A percentile compares a stretch with the other conserved stretches of the same genome.
Evolutionary conservation across 2,113 vertebrate species (phyloP).

Genomic region (Platycercus adscitus): DNA sequence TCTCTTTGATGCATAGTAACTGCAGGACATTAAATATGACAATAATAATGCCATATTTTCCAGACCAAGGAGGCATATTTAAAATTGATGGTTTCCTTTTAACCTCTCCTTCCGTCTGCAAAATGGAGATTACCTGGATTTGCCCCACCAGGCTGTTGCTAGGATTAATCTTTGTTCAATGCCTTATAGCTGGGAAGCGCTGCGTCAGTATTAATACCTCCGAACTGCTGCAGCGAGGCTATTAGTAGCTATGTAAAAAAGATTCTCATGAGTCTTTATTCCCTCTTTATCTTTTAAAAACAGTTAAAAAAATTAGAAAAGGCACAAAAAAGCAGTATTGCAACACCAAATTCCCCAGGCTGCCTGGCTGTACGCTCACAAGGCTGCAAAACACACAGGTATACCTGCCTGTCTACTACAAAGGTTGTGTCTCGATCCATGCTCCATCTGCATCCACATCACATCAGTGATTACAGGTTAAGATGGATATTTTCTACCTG

Average conservation of each 20-base stretch:
- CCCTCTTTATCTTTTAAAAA: not conserved
- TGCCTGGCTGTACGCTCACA: not conserved
- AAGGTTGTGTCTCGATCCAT: not conserved
- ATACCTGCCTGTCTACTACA: fast-evolving
- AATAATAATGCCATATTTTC: not conserved
- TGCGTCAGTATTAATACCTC: not conserved
- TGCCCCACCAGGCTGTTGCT: not conserved
- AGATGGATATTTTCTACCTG: not conserved
- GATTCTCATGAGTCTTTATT: not conserved
- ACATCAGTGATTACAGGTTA: not conserved
- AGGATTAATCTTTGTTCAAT: conserved; percentile 1
- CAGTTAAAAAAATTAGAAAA: not conserved
- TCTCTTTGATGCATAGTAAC: not conserved
- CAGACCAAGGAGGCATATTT: not conserved
- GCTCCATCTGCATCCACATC: not conserved
- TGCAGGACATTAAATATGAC: not conserved
- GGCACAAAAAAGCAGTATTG: not conserved
- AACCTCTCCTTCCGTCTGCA: not conserved
- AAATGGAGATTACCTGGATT: conserved; percentile 33
- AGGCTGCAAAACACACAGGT: not conserved
- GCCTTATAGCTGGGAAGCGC: not conserved
- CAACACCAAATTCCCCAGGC: not conserved
- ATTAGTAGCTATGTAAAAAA: not conserved
- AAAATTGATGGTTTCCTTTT: not conserved
- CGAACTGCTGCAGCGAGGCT: not conserved